Conservation (phyloP, 2,888 invertebrate genomes). For the Philopedon plagiatum region DNA sequence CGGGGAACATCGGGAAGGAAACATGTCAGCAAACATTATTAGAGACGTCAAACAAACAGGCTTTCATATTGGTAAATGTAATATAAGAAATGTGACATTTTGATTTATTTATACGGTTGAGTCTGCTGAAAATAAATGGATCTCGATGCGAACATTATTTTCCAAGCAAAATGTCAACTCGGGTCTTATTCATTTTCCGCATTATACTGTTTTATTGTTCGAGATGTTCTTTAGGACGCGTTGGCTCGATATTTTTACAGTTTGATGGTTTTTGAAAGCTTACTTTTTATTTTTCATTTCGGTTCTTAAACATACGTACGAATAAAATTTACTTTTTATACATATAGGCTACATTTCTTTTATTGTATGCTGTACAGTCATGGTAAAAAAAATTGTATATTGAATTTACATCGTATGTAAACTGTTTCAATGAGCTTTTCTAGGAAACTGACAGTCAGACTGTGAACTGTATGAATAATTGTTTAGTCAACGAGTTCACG, state of each 20-base stretch:
- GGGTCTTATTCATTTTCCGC: constrained; percentile 52
- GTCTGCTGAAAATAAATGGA: constrained; percentile 58
- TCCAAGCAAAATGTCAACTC: constrained; percentile 56
- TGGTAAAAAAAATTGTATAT: too few relatives aligned
- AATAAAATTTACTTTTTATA: too few relatives aligned
- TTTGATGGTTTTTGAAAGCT: background rate
- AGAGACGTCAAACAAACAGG: constrained; percentile 64
- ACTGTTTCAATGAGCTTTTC: too few relatives aligned
- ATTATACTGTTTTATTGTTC: constrained; percentile 31
- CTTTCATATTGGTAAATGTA: constrained; percentile 62
- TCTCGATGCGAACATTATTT: constrained; percentile 56
- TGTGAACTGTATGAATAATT: too few relatives aligned
- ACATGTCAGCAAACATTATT: constrained; percentile 66
- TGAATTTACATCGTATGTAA: too few relatives aligned
- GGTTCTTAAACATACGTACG: too few relatives aligned
- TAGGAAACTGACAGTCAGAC: too few relatives aligned
- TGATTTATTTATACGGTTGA: constrained; percentile 64
- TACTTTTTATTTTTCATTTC: background rate
- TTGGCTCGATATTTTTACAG: background rate
- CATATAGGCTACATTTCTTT: too few relatives aligned
- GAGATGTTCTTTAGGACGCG: constrained; percentile 9
- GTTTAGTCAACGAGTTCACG: too few relatives aligned
- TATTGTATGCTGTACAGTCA: too few relatives aligned
- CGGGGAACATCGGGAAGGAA: constrained; percentile 59
- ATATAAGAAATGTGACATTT: constrained; percentile 65